Evolutionary conservation across 1,140 invertebrate species (phyloP).

Genomic region (Solenopsis invicta): DNA sequence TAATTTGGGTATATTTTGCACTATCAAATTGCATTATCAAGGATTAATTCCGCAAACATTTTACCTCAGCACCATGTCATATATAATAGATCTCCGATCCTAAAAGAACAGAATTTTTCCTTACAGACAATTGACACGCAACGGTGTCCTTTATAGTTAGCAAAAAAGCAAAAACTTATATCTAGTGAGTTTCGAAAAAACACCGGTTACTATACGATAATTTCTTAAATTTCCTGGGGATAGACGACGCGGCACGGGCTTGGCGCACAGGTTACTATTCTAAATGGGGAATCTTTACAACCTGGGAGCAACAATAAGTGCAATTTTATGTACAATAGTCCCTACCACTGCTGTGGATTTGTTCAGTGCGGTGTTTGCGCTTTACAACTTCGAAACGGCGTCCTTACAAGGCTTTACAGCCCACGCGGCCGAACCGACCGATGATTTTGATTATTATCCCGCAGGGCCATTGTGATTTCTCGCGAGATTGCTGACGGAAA

Average conservation of each 20-base stretch:
- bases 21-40: too few relatives aligned
- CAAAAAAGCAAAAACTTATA: conserved; percentile 19
- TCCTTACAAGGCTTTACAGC: conserved; percentile 58
- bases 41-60: not conserved
- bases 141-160: conserved; percentile 33
- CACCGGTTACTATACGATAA: conserved; percentile 47
- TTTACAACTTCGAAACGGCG: conserved; percentile 50
- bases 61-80: not conserved
- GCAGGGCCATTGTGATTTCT: conserved; percentile 6
- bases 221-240: conserved; percentile 40
- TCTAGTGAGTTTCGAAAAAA: conserved; percentile 56
- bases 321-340: conserved; percentile 73
- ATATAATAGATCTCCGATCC: not conserved
- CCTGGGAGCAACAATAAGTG: conserved; percentile 69
- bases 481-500: not conserved
- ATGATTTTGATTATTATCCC: conserved; percentile 66
- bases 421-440: conserved; percentile 35
- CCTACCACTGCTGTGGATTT: conserved; percentile 51
- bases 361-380: conserved; percentile 41
- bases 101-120: not conserved
- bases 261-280: conserved; percentile 24
- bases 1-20: conserved; percentile 1
- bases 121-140: conserved; percentile 51
- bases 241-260: not conserved
- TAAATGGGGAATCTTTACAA: conserved; percentile 69